Evolutionary conservation across 2,797 vertebrate species (phyloP).

Genomic region (Pristis pectinata): DNA sequence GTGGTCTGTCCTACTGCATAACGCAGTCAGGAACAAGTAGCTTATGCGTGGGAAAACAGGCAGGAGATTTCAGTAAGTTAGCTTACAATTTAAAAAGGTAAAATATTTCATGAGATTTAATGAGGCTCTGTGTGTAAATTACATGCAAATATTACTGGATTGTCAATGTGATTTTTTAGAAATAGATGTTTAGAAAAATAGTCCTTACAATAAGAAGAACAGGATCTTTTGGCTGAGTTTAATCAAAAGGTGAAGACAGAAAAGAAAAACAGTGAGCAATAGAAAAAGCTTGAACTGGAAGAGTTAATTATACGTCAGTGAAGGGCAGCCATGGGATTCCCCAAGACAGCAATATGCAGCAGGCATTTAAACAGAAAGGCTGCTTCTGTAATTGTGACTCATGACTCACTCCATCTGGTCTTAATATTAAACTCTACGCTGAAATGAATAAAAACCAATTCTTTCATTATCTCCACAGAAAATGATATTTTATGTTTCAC

Average conservation of each 20-base stretch:
- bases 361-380: background rate
- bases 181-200: background rate
- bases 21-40: background rate
- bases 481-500: background rate
- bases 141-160: background rate
- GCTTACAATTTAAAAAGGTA: background rate
- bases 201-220: background rate
- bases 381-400: slow-evolving; percentile 10
- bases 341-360: background rate
- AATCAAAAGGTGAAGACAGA: background rate
- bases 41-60: background rate
- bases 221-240: background rate
- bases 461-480: background rate
- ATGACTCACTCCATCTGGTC: slow-evolving; percentile 30
- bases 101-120: background rate
- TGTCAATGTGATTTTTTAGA: background rate
- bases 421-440: background rate
- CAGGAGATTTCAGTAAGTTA: background rate
- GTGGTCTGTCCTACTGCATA: background rate
- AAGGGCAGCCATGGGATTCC: background rate
- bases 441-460: background rate
- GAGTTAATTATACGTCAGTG: background rate
- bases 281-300: background rate
- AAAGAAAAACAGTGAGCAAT: slow-evolving; percentile 5
- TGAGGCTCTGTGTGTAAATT: background rate